phyloP scores from a whole-genome alignment of 2,888 invertebrate species.

The Cryptops parisi region DNA sequence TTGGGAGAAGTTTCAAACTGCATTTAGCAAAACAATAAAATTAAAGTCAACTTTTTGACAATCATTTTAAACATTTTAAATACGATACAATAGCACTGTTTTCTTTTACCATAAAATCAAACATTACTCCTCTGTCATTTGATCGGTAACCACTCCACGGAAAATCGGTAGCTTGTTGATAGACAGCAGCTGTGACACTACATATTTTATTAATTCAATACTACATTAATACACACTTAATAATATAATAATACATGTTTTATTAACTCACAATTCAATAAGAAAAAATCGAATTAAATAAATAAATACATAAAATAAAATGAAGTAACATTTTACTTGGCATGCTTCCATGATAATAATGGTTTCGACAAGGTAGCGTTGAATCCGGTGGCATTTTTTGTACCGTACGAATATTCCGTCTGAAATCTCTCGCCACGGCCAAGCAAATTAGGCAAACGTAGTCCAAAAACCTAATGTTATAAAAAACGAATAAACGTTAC shows the following conservation, averaged over 20 bases:
- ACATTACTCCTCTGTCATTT: constrained; percentile 56
- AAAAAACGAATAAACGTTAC: neutral
- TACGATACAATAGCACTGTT: neutral
- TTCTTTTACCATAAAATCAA: constrained; percentile 47
- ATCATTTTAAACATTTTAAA: neutral
- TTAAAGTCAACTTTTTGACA: neutral
- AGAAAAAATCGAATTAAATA: too few species aligned
- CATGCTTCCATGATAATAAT: constrained; percentile 41
- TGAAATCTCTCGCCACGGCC: constrained; percentile 72
- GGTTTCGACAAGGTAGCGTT: constrained; percentile 70
- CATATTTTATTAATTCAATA: too few species aligned
- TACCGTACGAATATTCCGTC: constrained; percentile 71
- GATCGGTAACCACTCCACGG: constrained; percentile 71
- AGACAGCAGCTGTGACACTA: constrained; percentile 55
- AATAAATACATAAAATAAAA: too few species aligned
- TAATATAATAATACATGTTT: too few species aligned
- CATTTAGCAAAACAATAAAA: neutral
- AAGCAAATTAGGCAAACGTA: constrained; percentile 64
- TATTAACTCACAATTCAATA: too few species aligned
- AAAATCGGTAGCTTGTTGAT: constrained; percentile 60
- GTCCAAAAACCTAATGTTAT: neutral
- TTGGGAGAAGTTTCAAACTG: constrained; percentile 32
- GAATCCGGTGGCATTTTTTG: constrained; percentile 64
- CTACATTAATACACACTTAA: too few species aligned
- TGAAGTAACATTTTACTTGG: constrained; percentile 27